Evolutionary conservation across 2,113 vertebrate genomes (phyloP).

Genomic region (Ivindomyrus marchei): DNA sequence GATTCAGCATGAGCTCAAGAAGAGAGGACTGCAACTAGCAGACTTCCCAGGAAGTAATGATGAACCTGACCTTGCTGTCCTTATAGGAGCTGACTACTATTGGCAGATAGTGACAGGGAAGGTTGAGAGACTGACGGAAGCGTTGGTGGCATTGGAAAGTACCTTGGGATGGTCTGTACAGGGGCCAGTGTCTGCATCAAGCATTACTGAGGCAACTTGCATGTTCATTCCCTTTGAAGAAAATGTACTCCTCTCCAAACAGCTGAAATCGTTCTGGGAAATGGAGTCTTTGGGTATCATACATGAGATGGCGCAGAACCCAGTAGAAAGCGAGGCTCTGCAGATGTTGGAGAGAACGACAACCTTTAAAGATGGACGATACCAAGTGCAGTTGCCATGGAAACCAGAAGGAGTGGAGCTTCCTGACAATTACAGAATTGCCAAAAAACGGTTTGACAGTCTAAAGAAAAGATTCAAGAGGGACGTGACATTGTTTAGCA

Average conservation of each 20-base stretch:
- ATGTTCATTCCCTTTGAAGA: slow-evolving; percentile 15
- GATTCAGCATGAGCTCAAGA: background rate
- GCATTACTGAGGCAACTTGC: slow-evolving; percentile 10
- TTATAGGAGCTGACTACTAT: slow-evolving; percentile 19
- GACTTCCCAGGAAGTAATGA: slow-evolving; percentile 7
- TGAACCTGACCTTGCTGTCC: slow-evolving; percentile 12
- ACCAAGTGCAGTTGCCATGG: slow-evolving; percentile 29
- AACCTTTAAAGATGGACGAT: slow-evolving; percentile 4
- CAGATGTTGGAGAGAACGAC: background rate
- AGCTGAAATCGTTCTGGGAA: slow-evolving; percentile 26
- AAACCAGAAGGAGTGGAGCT: background rate
- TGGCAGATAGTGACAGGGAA: slow-evolving; percentile 5
- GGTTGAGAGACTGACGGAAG: background rate
- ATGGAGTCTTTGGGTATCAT: slow-evolving; percentile 23
- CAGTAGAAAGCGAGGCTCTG: background rate
- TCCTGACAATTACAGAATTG: slow-evolving; percentile 2
- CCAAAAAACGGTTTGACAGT: slow-evolving; percentile 12
- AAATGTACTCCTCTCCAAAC: slow-evolving; percentile 18
- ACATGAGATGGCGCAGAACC: background rate
- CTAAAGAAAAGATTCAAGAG: slow-evolving; percentile 7
- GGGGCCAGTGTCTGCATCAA: slow-evolving; percentile 22
- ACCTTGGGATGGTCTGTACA: slow-evolving; percentile 21
- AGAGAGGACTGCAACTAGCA: slow-evolving; percentile 4
- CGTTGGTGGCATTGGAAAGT: slow-evolving; percentile 9
- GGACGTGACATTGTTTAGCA: background rate